Conservation (phyloP, 2,797 vertebrate species). For the Gambusia yucatana region DNA sequence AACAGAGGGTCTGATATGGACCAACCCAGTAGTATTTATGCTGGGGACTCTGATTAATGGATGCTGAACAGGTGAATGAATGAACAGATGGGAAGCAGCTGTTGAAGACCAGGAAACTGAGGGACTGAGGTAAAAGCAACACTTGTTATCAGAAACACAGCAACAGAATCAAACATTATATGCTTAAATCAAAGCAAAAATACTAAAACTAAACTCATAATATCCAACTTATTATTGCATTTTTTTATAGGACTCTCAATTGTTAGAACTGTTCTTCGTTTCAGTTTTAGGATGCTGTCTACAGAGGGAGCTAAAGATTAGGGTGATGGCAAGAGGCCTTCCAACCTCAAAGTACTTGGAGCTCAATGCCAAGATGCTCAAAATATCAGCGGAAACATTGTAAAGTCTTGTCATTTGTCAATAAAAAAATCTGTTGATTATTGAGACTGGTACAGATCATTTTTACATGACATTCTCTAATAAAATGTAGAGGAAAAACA, state of each 20-base stretch:
- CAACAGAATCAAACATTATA: background rate
- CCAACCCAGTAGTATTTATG: background rate
- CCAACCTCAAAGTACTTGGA: background rate
- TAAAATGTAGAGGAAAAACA: background rate
- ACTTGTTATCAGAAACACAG: background rate
- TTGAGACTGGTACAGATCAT: background rate
- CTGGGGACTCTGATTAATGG: background rate
- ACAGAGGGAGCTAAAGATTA: background rate
- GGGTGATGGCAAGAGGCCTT: background rate
- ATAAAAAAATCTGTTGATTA: background rate
- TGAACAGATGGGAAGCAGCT: background rate
- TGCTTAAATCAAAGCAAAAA: background rate
- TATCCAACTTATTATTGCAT: background rate
- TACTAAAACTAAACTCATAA: background rate
- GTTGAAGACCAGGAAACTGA: background rate
- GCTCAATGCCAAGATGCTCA: background rate
- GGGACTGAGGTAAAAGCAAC: background rate
- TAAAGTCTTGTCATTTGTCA: background rate
- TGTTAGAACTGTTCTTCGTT: background rate
- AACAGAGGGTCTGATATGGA: background rate
- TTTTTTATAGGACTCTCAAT: background rate
- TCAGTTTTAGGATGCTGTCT: background rate
- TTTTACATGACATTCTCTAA: background rate
- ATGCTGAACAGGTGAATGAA: background rate
- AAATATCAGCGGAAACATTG: background rate